Conservation (phyloP, 1,140 invertebrate genomes). For the Euborellia annulipes region DNA sequence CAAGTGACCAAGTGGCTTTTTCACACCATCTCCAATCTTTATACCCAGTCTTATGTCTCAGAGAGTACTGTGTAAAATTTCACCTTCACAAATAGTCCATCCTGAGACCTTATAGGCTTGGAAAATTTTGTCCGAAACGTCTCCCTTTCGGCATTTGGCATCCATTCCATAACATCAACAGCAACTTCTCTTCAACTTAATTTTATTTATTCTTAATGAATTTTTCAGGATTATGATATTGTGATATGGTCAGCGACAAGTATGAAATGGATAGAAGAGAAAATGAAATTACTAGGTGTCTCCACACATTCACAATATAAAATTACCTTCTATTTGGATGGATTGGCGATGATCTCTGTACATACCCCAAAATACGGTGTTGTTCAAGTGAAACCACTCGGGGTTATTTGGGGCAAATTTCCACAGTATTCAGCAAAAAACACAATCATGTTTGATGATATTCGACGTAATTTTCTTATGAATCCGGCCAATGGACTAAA, state of each 20-base stretch:
- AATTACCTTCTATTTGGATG: slow-evolving; percentile 83
- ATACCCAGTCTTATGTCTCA: too few relatives aligned
- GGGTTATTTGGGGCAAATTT: slow-evolving; percentile 94
- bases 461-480: slow-evolving; percentile 95
- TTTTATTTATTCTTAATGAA: not conserved
- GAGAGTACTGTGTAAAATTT: too few relatives aligned
- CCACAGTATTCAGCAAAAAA: slow-evolving; percentile 67
- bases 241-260: slow-evolving; percentile 91
- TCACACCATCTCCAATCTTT: too few relatives aligned
- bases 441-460: slow-evolving; percentile 97
- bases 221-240: slow-evolving; percentile 54
- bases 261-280: slow-evolving; percentile 97
- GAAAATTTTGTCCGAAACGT: too few relatives aligned
- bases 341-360: slow-evolving; percentile 87
- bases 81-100: too few relatives aligned
- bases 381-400: slow-evolving; percentile 85
- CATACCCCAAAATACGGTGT: slow-evolving; percentile 79
- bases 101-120: too few relatives aligned
- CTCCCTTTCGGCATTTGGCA: too few relatives aligned
- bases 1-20: too few relatives aligned
- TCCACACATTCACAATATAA: slow-evolving; percentile 71
- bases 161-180: too few relatives aligned
- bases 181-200: too few relatives aligned
- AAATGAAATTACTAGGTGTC: slow-evolving; percentile 87
- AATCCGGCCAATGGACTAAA: slow-evolving; percentile 87